These are phyloP conservation scores for Acrossocheilus fasciatus DNA, from an alignment of 2,797 vertebrate genomes.

Conservation along the genomic window DNA sequence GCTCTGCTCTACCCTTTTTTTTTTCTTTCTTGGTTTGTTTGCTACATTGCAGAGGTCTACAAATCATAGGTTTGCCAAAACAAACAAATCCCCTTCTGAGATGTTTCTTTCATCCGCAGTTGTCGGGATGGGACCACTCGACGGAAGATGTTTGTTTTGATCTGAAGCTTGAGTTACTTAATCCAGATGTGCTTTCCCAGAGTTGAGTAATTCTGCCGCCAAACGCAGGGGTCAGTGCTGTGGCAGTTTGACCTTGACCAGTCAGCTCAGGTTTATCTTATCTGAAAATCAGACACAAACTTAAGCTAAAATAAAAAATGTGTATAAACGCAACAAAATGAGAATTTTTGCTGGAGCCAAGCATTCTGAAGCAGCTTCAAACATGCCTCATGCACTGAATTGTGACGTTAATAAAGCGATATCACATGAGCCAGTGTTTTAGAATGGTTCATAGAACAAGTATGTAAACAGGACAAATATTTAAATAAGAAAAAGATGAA, in stretches of 20 bases:
- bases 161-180: conserved; percentile 55
- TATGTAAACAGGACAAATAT: neutral
- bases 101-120: conserved; percentile 44
- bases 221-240: conserved; percentile 34
- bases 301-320: neutral
- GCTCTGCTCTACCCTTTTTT: conserved; percentile 1
- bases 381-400: neutral
- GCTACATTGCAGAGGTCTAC: conserved; percentile 3
- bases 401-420: neutral
- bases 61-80: conserved; percentile 47
- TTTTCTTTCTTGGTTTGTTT: neutral
- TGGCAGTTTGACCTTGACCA: conserved; percentile 39
- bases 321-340: neutral
- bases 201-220: conserved; percentile 51
- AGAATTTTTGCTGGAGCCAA: neutral
- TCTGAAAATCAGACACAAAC: conserved; percentile 31
- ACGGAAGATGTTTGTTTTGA: conserved; percentile 63
- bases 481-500: neutral
- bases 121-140: conserved; percentile 50
- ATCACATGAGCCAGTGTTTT: neutral
- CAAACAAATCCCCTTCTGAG: conserved; percentile 58
- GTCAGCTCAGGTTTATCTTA: conserved; percentile 47
- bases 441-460: no score
- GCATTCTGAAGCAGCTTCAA: neutral
- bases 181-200: conserved; percentile 63